Conservation (phyloP, 2,113 vertebrate genomes). For the Apus apus region DNA sequence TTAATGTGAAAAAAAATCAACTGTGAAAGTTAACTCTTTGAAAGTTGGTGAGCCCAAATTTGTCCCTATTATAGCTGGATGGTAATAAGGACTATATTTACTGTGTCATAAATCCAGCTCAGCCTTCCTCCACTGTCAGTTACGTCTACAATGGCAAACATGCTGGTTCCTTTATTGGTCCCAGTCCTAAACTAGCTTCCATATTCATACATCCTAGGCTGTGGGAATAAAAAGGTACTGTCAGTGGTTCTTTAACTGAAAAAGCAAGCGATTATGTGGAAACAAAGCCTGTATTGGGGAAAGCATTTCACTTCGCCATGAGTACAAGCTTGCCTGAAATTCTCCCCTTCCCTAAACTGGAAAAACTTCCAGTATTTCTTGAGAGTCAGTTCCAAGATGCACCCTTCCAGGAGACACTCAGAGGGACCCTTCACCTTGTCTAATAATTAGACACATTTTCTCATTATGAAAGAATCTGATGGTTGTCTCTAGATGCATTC, state of each 20-base stretch:
- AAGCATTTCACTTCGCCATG: neutral
- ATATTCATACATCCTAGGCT: neutral
- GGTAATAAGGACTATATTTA: neutral
- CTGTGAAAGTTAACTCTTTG: neutral
- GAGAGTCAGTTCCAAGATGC: neutral
- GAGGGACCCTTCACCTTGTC: neutral
- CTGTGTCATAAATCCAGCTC: neutral
- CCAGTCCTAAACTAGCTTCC: neutral
- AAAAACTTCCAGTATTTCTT: neutral
- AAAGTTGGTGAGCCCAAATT: neutral
- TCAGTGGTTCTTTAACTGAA: neutral
- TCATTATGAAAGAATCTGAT: neutral
- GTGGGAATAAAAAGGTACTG: neutral
- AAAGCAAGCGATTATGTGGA: neutral
- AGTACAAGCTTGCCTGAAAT: neutral
- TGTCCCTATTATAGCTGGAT: neutral
- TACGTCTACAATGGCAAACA: neutral
- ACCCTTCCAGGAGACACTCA: neutral
- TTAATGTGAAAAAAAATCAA: neutral
- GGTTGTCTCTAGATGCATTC: neutral
- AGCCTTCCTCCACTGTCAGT: neutral
- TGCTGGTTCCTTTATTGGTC: neutral
- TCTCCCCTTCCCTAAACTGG: neutral
- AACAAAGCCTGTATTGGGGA: neutral
- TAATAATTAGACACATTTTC: neutral